These are phyloP conservation scores for Jacana jacana DNA, from an alignment of 2,113 vertebrate species.

Conservation along the genomic window DNA sequence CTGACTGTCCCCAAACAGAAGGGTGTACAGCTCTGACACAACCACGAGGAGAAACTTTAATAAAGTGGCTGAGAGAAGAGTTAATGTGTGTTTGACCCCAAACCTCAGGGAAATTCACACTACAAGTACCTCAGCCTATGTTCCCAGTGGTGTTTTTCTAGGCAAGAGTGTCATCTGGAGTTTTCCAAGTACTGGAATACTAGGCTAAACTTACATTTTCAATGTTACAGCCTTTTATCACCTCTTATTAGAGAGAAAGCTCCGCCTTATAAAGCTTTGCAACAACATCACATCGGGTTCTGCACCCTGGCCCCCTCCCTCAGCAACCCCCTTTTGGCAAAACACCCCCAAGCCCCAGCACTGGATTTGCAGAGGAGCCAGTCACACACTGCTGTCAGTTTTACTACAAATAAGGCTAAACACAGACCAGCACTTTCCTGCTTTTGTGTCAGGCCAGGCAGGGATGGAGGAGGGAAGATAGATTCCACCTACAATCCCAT, in stretches of 20 bases:
- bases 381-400: neutral
- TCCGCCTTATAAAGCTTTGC: neutral
- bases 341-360: neutral
- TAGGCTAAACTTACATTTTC: neutral
- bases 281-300: neutral
- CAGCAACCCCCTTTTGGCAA: too few species aligned
- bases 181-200: neutral
- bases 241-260: fast-evolving
- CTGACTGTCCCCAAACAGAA: neutral
- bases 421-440: neutral
- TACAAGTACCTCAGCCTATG: too few species aligned
- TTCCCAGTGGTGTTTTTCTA: neutral
- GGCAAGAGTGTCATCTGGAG: neutral
- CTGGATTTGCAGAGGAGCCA: neutral
- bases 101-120: neutral
- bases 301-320: neutral
- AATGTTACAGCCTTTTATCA: fast-evolving
- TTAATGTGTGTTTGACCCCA: neutral
- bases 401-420: neutral
- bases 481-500: neutral
- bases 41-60: neutral
- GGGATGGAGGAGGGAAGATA: neutral
- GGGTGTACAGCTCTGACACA: neutral
- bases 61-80: neutral
- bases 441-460: neutral